Evolutionary conservation across 2,797 vertebrate species (phyloP).

Genomic region (Sciurus vulgaris): DNA sequence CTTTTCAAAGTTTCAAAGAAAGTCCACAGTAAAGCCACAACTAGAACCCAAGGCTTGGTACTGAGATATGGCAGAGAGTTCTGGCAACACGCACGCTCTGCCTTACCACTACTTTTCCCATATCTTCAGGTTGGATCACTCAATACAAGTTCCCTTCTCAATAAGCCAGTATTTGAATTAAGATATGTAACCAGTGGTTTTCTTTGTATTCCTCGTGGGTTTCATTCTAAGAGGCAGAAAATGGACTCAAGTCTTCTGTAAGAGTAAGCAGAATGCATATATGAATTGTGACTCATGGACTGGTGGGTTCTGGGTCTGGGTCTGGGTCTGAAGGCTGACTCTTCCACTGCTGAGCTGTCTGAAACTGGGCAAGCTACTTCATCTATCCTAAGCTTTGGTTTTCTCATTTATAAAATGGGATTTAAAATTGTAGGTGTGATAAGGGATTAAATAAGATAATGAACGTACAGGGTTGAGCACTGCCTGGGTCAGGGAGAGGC

Average conservation of each 20-base stretch:
- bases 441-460: background rate
- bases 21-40: background rate
- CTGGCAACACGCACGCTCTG: background rate
- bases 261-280: background rate
- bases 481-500: background rate
- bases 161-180: background rate
- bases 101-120: background rate
- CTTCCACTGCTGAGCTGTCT: background rate
- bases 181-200: conserved; percentile 20
- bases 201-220: background rate
- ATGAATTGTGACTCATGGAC: background rate
- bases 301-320: background rate
- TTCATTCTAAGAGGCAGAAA: conserved; percentile 23
- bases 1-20: background rate
- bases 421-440: background rate
- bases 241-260: background rate
- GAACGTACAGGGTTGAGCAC: background rate
- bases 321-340: background rate
- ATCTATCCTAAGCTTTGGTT: background rate
- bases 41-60: background rate
- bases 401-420: conserved; percentile 26
- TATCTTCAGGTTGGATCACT: background rate
- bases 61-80: background rate
- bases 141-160: background rate
- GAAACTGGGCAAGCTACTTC: background rate